A percentile compares a stretch with the other conserved stretches of the same genome.
Conservation (phyloP, 2,113 vertebrate genomes). For the Furnarius figulus region DNA sequence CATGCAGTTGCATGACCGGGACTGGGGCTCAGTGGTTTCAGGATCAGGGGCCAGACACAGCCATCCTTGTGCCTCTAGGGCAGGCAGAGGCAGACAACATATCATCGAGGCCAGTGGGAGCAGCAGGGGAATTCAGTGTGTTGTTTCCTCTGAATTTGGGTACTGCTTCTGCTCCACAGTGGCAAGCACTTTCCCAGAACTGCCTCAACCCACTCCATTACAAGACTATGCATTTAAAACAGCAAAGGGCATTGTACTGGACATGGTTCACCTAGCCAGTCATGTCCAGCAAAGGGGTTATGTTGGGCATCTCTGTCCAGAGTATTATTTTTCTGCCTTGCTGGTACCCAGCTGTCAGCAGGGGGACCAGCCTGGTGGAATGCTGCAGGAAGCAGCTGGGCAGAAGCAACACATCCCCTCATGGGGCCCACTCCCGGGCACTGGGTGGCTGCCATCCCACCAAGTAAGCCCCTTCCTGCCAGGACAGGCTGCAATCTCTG, state of each 20-base stretch:
- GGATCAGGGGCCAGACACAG: background rate
- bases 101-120: background rate
- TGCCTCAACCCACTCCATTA: background rate
- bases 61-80: rapidly evolving
- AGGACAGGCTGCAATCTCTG: too few relatives aligned
- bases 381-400: background rate
- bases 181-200: rapidly evolving
- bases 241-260: background rate
- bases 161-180: rapidly evolving
- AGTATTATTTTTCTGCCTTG: background rate
- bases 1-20: rapidly evolving
- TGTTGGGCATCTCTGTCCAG: rapidly evolving
- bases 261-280: rapidly evolving
- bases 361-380: rapidly evolving
- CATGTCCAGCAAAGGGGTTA: rapidly evolving
- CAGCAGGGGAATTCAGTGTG: background rate
- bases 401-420: background rate
- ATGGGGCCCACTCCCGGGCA: background rate
- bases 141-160: rapidly evolving
- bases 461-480: background rate
- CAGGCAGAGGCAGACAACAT: background rate
- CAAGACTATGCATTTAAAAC: background rate
- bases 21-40: background rate
- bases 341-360: rapidly evolving
- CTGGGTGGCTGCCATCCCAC: background rate